phyloP scores from a whole-genome alignment of 2,888 invertebrate species.

The Lutraria lutraria region DNA sequence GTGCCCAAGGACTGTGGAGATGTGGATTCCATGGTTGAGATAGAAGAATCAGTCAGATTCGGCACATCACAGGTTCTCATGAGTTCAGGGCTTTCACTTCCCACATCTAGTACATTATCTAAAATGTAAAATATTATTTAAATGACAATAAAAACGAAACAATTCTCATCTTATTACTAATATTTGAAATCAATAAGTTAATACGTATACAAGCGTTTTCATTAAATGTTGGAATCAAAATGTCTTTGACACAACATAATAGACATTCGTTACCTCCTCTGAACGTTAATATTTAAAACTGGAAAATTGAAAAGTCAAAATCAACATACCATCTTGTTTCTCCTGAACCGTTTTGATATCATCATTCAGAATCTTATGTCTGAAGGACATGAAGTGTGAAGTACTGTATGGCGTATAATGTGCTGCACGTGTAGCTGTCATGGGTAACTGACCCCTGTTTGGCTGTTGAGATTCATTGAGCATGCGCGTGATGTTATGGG shows the following conservation, averaged over 20 bases:
- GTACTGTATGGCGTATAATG: slow-evolving; percentile 52
- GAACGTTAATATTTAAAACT: too few species aligned
- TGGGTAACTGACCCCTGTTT: slow-evolving; percentile 22
- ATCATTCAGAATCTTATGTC: slow-evolving; percentile 41
- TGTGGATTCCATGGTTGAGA: slow-evolving; percentile 68
- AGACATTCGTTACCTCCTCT: too few species aligned
- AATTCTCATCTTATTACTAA: too few species aligned
- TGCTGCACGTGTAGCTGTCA: slow-evolving; percentile 31
- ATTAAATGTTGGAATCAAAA: too few species aligned
- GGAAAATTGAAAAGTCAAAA: too few species aligned
- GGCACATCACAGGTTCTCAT: slow-evolving; percentile 53
- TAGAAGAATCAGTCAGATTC: slow-evolving; percentile 71
- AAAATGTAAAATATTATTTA: background rate
- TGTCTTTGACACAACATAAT: too few species aligned
- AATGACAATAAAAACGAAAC: too few species aligned
- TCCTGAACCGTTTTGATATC: slow-evolving; percentile 11
- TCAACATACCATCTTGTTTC: slow-evolving; percentile 23
- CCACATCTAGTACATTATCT: slow-evolving; percentile 66
- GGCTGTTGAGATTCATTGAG: slow-evolving; percentile 44
- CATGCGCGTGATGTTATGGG: slow-evolving; percentile 64
- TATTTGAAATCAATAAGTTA: too few species aligned
- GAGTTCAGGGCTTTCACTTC: slow-evolving; percentile 63
- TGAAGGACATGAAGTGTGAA: slow-evolving; percentile 52
- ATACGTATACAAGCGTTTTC: too few species aligned
- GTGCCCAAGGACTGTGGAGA: slow-evolving; percentile 64